phyloP scores from a whole-genome alignment of 2,113 vertebrate genomes.

The Pelvicachromis taeniatus region DNA sequence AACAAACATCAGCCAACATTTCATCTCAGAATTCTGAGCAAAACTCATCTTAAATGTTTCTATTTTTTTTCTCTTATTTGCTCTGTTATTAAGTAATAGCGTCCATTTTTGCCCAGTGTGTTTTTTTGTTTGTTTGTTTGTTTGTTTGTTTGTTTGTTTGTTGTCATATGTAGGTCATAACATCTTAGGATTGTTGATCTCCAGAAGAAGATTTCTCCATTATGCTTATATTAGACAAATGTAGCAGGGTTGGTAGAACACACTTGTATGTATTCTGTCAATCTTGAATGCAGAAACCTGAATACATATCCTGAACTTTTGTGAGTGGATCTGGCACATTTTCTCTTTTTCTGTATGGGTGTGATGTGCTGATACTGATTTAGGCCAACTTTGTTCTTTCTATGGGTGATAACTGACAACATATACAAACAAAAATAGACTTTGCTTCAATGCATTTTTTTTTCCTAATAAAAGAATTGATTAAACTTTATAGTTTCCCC shows the following conservation, averaged over 20 bases:
- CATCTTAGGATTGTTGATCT: background rate
- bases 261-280: background rate
- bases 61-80: too few relatives aligned
- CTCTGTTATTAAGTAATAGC: background rate
- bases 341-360: background rate
- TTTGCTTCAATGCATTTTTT: too few relatives aligned
- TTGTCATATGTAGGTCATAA: background rate
- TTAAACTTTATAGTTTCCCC: too few relatives aligned
- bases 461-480: too few relatives aligned
- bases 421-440: too few relatives aligned
- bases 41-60: background rate
- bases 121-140: background rate
- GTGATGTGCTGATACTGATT: background rate
- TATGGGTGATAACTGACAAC: background rate
- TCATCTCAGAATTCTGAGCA: background rate
- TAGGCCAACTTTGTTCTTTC: background rate
- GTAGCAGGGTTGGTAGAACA: background rate
- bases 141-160: too few relatives aligned
- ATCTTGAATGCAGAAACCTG: background rate
- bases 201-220: background rate
- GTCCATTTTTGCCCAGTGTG: background rate
- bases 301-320: background rate
- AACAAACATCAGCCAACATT: background rate
- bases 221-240: background rate
- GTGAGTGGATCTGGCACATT: background rate